phyloP scores from a whole-genome alignment of 2,113 vertebrate genomes.

The Charadrius vociferus region DNA sequence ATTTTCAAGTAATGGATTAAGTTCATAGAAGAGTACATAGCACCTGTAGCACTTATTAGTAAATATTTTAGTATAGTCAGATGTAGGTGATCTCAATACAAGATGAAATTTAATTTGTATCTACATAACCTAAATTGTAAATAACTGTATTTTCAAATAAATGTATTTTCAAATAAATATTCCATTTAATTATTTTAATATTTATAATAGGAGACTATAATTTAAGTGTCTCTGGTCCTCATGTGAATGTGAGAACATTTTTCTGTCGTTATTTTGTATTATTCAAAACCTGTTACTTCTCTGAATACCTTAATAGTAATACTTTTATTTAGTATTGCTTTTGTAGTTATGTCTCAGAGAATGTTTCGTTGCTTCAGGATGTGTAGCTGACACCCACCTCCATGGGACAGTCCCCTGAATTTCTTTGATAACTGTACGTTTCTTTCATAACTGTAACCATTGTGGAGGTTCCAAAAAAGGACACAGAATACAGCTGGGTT shows the following conservation, averaged over 20 bases:
- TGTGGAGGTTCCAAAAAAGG: neutral
- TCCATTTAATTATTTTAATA: neutral
- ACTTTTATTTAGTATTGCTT: constrained; percentile 32
- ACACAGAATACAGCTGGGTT: neutral
- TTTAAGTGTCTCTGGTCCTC: neutral
- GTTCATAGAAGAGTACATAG: neutral
- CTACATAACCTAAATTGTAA: neutral
- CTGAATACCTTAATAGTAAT: neutral
- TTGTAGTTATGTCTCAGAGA: neutral
- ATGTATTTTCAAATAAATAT: neutral
- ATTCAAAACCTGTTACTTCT: neutral
- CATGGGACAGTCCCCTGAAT: neutral
- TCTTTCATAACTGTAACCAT: neutral
- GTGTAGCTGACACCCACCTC: neutral
- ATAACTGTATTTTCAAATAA: neutral
- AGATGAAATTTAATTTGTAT: neutral
- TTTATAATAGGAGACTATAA: neutral
- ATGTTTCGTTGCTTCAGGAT: constrained; percentile 11
- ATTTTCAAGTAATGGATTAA: neutral
- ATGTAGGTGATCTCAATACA: neutral
- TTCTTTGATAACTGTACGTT: neutral
- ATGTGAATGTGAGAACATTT: neutral
- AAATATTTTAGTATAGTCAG: neutral
- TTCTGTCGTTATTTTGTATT: constrained; percentile 2
- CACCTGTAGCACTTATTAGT: neutral